Evolutionary conservation across 2,888 invertebrate genomes (phyloP).

Genomic region (Plagodis pulveraria): DNA sequence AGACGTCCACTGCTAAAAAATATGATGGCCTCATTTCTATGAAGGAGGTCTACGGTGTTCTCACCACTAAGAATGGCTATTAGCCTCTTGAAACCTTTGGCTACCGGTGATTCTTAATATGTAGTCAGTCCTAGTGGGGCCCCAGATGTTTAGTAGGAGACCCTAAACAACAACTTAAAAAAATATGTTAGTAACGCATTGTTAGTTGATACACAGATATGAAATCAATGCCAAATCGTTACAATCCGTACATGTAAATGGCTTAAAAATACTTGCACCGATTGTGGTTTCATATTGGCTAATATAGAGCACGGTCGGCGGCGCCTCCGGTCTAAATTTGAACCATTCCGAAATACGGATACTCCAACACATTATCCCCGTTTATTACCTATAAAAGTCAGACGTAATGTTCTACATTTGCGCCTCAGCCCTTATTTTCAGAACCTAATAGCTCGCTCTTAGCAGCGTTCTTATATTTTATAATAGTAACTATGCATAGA

Average conservation of each 20-base stretch:
- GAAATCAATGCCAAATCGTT: constrained; percentile 3
- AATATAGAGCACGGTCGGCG: constrained; percentile 64
- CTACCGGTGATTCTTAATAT: too few species aligned
- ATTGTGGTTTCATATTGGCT: constrained; percentile 66
- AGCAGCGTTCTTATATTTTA: constrained; percentile 76
- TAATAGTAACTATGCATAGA: constrained; percentile 70
- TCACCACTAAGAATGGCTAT: too few species aligned
- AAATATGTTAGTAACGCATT: too few species aligned
- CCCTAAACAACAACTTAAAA: too few species aligned
- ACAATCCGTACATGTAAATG: constrained; percentile 34
- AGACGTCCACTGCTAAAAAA: too few species aligned
- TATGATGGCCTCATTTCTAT: too few species aligned
- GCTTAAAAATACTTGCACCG: constrained; percentile 36
- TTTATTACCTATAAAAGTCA: constrained; percentile 84
- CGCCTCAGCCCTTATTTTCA: constrained; percentile 78
- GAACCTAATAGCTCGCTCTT: constrained; percentile 77
- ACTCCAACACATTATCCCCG: constrained; percentile 80
- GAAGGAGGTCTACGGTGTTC: too few species aligned
- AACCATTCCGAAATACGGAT: constrained; percentile 82
- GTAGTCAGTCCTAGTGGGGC: too few species aligned
- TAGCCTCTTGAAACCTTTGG: too few species aligned
- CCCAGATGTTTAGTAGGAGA: too few species aligned
- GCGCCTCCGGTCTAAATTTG: constrained; percentile 79
- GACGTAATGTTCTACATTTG: constrained; percentile 79
- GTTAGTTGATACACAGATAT: too few species aligned